phyloP scores from a whole-genome alignment of 2,888 invertebrate genomes.

The Scelioninae gen. 1 region DNA sequence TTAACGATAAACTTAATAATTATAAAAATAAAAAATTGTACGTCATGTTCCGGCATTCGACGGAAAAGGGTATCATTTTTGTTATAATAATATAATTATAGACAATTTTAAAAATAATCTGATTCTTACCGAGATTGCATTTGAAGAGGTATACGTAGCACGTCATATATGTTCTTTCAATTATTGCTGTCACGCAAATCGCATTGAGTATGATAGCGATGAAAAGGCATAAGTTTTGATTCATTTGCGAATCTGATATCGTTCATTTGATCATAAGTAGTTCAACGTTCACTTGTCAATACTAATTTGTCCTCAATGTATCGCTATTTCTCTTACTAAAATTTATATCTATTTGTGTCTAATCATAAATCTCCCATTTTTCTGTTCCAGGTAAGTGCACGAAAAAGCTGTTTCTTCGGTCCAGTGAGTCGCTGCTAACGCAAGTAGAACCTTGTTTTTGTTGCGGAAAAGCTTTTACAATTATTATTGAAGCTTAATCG shows the following conservation, averaged over 20 bases:
- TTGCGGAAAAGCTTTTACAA: constrained; percentile 1
- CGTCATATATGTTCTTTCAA: constrained; percentile 58
- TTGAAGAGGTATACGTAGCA: constrained; percentile 41
- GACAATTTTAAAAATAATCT: constrained; percentile 40
- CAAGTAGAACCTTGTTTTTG: not conserved
- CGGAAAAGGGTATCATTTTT: constrained; percentile 37
- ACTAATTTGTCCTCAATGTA: constrained; percentile 50
- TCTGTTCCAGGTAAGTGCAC: constrained; percentile 54
- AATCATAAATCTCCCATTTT: constrained; percentile 26
- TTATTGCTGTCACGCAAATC: constrained; percentile 67
- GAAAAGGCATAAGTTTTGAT: constrained; percentile 69
- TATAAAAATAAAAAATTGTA: too few species aligned
- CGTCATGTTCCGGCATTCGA: not conserved
- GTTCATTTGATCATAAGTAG: constrained; percentile 45
- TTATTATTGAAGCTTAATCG: constrained; percentile 19
- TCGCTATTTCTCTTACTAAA: too few species aligned
- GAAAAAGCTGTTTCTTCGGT: not conserved
- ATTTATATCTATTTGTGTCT: not conserved
- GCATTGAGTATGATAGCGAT: constrained; percentile 59
- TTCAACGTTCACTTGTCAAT: constrained; percentile 51
- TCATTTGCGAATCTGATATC: constrained; percentile 65
- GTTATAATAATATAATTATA: constrained; percentile 37
- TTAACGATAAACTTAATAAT: too few species aligned
- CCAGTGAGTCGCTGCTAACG: constrained; percentile 2
- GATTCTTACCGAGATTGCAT: constrained; percentile 40